Percentiles rank a stretch among this genome's conserved stretches.
Conservation (phyloP, 2,113 vertebrate species). For the Pteropus alecto region DNA sequence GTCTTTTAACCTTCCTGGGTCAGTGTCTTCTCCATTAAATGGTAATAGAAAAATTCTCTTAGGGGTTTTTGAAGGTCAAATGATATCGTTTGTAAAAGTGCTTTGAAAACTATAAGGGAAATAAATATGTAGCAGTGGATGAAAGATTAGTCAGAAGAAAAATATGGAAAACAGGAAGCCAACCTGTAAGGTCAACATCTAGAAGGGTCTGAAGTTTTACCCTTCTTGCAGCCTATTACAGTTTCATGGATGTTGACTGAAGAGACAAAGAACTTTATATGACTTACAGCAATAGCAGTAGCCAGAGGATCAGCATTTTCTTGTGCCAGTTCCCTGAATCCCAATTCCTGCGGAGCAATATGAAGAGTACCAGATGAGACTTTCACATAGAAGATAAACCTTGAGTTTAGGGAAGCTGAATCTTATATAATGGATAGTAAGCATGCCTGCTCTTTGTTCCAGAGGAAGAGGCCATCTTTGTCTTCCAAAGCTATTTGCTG, state of each 20-base stretch:
- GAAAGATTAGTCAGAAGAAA: neutral
- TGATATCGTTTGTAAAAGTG: neutral
- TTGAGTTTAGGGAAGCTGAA: neutral
- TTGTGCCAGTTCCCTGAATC: neutral
- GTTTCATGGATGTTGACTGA: neutral
- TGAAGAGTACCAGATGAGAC: neutral
- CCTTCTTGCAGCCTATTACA: neutral
- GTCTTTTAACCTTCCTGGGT: neutral
- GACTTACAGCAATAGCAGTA: neutral
- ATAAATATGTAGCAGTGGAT: neutral
- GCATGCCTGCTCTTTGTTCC: neutral
- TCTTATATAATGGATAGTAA: neutral
- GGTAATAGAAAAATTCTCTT: neutral
- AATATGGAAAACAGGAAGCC: neutral
- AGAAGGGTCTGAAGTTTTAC: neutral
- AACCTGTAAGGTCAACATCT: neutral
- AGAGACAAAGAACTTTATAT: neutral
- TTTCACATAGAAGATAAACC: neutral
- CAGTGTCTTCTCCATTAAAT: neutral
- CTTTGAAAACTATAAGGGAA: constrained; percentile 2
- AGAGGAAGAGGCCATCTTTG: neutral
- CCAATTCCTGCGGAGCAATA: accelerated
- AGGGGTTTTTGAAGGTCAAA: constrained; percentile 12
- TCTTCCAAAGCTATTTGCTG: neutral
- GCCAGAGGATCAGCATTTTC: neutral